Conservation (phyloP, 2,797 vertebrate species). For the Notoglanidium macrostoma region DNA sequence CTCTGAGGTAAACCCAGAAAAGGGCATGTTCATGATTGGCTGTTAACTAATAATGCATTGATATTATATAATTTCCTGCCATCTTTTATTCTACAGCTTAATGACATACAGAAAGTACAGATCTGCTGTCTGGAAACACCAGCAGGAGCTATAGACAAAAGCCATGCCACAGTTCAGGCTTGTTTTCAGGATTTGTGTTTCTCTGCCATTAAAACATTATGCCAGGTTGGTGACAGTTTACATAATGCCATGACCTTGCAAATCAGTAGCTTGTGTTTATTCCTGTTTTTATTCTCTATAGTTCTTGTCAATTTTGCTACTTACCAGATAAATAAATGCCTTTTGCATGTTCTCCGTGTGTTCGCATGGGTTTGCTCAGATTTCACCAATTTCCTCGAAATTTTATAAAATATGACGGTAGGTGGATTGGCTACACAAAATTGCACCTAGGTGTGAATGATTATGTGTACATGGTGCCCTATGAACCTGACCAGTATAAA, state of each 20-base stretch:
- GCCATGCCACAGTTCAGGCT: conserved; percentile 51
- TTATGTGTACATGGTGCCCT: background rate
- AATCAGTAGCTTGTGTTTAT: background rate
- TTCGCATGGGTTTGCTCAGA: background rate
- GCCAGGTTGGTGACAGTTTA: conserved; percentile 62
- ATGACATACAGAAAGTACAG: conserved; percentile 56
- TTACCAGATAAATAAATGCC: background rate
- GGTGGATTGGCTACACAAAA: background rate
- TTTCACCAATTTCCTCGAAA: background rate
- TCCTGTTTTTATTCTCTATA: background rate
- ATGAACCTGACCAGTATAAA: background rate
- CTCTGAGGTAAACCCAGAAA: conserved; percentile 57
- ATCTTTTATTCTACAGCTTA: conserved; percentile 53
- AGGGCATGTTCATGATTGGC: background rate
- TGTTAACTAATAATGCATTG: background rate
- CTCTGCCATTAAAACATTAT: conserved; percentile 61
- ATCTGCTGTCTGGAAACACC: conserved; percentile 56
- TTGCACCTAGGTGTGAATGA: too few relatives aligned
- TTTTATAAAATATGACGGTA: too few relatives aligned
- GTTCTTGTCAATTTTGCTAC: background rate
- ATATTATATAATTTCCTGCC: background rate
- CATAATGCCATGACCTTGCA: background rate
- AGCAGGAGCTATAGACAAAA: conserved; percentile 25
- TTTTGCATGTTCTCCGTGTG: background rate
- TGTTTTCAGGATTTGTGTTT: conserved; percentile 66